phyloP scores from a whole-genome alignment of 2,113 vertebrate genomes.

The Ictalurus punctatus region DNA sequence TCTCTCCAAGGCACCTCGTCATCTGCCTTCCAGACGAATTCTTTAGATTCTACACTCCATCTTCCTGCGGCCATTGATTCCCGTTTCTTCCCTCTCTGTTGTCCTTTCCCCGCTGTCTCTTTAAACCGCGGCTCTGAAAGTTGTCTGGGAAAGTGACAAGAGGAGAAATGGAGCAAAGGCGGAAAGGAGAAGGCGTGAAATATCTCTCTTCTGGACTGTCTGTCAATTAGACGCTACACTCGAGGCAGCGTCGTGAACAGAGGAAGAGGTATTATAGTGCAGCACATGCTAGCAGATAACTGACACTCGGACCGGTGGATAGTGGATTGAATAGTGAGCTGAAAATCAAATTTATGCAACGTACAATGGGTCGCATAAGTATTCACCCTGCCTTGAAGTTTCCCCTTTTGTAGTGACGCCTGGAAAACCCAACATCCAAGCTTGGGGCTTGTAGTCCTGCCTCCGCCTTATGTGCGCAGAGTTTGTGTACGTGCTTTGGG shows the following conservation, averaged over 20 bases:
- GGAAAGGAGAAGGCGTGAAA: conserved; percentile 32
- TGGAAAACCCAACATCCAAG: background rate
- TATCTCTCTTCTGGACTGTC: conserved; percentile 60
- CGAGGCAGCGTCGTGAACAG: background rate
- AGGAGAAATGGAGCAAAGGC: conserved; percentile 43
- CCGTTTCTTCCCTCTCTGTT: conserved; percentile 19
- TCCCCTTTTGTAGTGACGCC: background rate
- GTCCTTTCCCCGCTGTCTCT: conserved; percentile 31
- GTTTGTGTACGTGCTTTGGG: too few relatives aligned
- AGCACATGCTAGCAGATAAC: too few relatives aligned
- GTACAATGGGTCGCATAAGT: background rate
- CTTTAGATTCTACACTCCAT: conserved; percentile 18
- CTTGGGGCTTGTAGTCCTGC: too few relatives aligned
- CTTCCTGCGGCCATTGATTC: conserved; percentile 8
- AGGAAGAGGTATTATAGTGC: background rate
- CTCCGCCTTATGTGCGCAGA: too few relatives aligned
- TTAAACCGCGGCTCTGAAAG: conserved; percentile 32
- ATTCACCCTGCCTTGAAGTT: background rate
- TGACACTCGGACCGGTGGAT: background rate
- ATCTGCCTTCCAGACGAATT: conserved; percentile 37
- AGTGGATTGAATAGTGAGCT: background rate
- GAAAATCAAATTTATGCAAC: background rate
- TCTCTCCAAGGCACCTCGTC: conserved; percentile 28
- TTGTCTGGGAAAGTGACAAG: conserved; percentile 44
- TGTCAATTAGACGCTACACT: conserved; percentile 63